Evolutionary conservation across 1,140 invertebrate species (phyloP), one percentile per base, ranked within the genome.

Genomic region (Palaemon carinicauda): DNA sequence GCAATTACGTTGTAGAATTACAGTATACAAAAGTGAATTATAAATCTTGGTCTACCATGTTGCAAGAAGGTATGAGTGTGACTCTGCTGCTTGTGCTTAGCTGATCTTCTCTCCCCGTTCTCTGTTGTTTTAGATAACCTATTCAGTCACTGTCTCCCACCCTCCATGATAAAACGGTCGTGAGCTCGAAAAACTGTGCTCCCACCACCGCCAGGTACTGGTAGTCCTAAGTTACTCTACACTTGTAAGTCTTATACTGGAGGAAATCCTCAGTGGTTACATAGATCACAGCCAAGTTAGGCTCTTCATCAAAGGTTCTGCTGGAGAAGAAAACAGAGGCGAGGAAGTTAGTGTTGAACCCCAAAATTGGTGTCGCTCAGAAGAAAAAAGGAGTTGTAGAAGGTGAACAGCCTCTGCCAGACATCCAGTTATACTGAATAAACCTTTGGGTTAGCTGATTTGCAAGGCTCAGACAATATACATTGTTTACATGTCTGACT

Each of bases 51-150:
- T 71, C 24, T 52, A 29, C 84, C 80, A 80, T 65, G 84, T 75
- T 86, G 84, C 50, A 79, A 84, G 82, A 73, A 79, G 74, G 73
- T 82, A 71, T 73, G 81, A 52, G 24, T n/a, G 81, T 75, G 81
- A 53, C n/a, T 84, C 75, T 80, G 77, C 65, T 69, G 84, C 41
- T 41, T 86, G 77, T 86, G 84, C 84, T 69, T 79, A 77, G 84
- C 89, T 89, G 85, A 89, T 89, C 87, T 89, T 83, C 84, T 88
- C 87, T 89, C 87, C 89, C 87, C 87, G 75, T 89, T 89, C 86
- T 88, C 87, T 89, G 83, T 89, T 89, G 89, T 89, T 89, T 89
- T 89, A 89, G 89, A 89, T 89, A 87, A 89, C 87, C 86, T 89
- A 89, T 89, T 89, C 89, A 89, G 89, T 88, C 87, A 88, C 87